phyloP scores from a whole-genome alignment of 2,797 vertebrate genomes.

The Anabas testudineus region DNA sequence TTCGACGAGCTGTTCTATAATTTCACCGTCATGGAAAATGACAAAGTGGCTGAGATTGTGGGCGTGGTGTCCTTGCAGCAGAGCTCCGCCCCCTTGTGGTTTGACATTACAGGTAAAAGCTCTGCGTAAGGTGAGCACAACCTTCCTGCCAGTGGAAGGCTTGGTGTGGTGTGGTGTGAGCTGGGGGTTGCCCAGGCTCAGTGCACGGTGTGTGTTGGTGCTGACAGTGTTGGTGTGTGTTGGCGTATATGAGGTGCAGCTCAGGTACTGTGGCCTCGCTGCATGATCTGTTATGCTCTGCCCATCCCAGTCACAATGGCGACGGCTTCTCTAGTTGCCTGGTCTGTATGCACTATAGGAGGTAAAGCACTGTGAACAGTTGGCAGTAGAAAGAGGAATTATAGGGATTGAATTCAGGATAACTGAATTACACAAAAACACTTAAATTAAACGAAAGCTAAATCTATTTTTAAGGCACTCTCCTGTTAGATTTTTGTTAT shows the following conservation, averaged over 20 bases:
- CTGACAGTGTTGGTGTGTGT: slow-evolving; percentile 33
- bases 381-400: background rate
- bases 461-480: background rate
- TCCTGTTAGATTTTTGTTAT: slow-evolving; percentile 15
- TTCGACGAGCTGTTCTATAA: slow-evolving; percentile 96
- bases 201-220: slow-evolving; percentile 51
- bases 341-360: slow-evolving; percentile 8
- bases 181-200: background rate
- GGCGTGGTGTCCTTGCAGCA: slow-evolving; percentile 95
- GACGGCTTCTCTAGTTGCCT: slow-evolving; percentile 40
- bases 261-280: slow-evolving; percentile 51
- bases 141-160: background rate
- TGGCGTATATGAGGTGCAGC: slow-evolving; percentile 42
- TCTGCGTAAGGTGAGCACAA: background rate
- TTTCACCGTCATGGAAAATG: slow-evolving; percentile 95
- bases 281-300: slow-evolving; percentile 65
- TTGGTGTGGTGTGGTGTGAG: slow-evolving; percentile 9
- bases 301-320: slow-evolving; percentile 67
- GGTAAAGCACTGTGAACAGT: background rate
- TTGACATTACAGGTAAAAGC: slow-evolving; percentile 93
- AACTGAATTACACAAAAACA: no score
- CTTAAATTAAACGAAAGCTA: no score
- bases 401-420: background rate
- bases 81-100: slow-evolving; percentile 90
- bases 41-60: slow-evolving; percentile 94